phyloP scores from a whole-genome alignment of 2,888 invertebrate genomes.

The Drosophila kuntzei region DNA sequence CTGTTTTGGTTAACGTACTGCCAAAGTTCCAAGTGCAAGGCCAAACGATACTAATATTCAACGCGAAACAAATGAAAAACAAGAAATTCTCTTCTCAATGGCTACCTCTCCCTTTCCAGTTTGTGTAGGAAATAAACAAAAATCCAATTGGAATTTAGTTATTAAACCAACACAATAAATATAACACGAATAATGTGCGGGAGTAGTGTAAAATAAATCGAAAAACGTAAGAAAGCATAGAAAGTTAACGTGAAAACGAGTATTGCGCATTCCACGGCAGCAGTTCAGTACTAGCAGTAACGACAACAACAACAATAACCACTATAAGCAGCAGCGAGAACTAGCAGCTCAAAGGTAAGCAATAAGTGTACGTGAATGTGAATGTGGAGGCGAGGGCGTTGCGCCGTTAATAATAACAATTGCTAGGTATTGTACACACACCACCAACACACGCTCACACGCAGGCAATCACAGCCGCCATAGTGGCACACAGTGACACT shows the following conservation, averaged over 20 bases:
- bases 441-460: constrained; percentile 2
- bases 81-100: constrained; percentile 45
- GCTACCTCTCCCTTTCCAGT: constrained; percentile 57
- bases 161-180: constrained; percentile 54
- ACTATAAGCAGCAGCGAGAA: constrained; percentile 42
- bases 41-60: constrained; percentile 1
- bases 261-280: constrained; percentile 75
- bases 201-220: constrained; percentile 53
- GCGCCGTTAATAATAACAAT: constrained; percentile 72
- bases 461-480: constrained; percentile 32
- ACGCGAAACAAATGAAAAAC: constrained; percentile 5
- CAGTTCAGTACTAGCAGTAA: constrained; percentile 42
- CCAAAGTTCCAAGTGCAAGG: constrained; percentile 19
- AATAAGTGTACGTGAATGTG: constrained; percentile 47
- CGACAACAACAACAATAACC: constrained; percentile 37
- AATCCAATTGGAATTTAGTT: constrained; percentile 59
- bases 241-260: constrained; percentile 55
- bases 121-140: constrained; percentile 67
- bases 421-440: constrained; percentile 58
- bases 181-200: constrained; percentile 68
- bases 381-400: constrained; percentile 41
- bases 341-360: constrained; percentile 65
- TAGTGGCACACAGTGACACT: constrained; percentile 56
- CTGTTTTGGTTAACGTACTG: neutral
- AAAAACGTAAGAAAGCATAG: constrained; percentile 46